Evolutionary conservation across 1,140 invertebrate genomes (phyloP), one percentile per base, ranked within the genome.

Genomic region (Lordiphosa mommai): DNA sequence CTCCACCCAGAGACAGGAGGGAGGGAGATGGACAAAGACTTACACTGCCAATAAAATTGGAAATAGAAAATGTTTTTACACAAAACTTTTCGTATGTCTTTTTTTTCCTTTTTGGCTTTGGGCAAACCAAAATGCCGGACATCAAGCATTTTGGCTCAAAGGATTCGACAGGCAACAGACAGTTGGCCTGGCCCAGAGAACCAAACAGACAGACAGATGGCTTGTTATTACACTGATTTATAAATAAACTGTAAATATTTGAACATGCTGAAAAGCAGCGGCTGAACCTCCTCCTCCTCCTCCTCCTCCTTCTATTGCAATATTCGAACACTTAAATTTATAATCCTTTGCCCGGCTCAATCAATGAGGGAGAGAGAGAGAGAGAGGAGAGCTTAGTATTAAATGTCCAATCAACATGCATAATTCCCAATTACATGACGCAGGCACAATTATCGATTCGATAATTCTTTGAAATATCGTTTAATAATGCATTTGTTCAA

Each of bases 221-320:
- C 71, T 84, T 84, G 76, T 82, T 82, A 82, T 82, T 84, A 82
- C 76, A 82, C 67, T 84, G 76, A 82, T 82, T 82, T 82, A 76
- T 82, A 82, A 82, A 82, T 76, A 82, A 82, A 82, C 61, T 82
- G 77, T 76, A 84, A 84, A 82, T 84, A 84, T 84, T 76, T 76
- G 71, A 71, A 57, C 49, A 60, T 34, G 23, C 13, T 59, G 53
- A 49, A 43, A 70, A 38, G 36, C 50, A 67, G 50, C 53, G 40
- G 53, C 52, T 50, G 32, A 27, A 5, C 20, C 20, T 2, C 16
- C 3, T 3, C 16, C 1, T 1, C 16, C 16, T 3, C 23, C 23
- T 27, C 1, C 3, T 6, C 0, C 20, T 6, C 0, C 20, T 27
- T 6, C 23, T 2, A 7, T 23, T 23, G 3, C 20, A 4, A n/a